These are phyloP conservation scores for Dynastes tityus DNA, from an alignment of 2,888 invertebrate genomes.

Conservation along the genomic window DNA sequence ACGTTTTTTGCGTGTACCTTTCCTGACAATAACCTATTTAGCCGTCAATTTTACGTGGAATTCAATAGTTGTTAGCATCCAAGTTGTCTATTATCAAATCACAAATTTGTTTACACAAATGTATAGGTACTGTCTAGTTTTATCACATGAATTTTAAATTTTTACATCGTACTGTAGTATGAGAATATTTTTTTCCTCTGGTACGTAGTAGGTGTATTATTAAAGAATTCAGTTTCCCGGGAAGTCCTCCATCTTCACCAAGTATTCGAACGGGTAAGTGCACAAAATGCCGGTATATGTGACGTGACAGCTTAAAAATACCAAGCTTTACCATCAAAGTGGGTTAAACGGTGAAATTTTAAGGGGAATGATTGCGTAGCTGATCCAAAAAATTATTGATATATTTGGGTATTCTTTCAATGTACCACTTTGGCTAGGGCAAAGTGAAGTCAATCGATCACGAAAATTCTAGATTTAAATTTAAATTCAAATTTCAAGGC, in stretches of 20 bases:
- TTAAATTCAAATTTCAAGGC: conserved; percentile 29
- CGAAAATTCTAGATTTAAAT: not conserved
- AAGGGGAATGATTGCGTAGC: too few relatives aligned
- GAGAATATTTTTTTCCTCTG: conserved; percentile 45
- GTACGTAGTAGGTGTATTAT: conserved; percentile 36
- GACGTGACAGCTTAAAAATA: conserved; percentile 35
- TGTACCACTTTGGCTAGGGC: too few relatives aligned
- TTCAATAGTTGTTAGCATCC: conserved; percentile 5
- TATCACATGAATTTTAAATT: conserved; percentile 49
- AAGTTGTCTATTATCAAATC: conserved; percentile 49
- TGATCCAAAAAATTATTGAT: too few relatives aligned
- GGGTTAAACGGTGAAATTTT: not conserved
- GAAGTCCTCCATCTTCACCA: conserved; percentile 49
- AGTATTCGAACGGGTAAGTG: conserved; percentile 49
- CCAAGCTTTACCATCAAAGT: too few relatives aligned
- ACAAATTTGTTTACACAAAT: conserved; percentile 52
- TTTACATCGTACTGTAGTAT: conserved; percentile 43
- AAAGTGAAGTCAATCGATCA: too few relatives aligned
- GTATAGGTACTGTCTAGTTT: conserved; percentile 49
- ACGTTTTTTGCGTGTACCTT: too few relatives aligned
- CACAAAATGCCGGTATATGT: not conserved
- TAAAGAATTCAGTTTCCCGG: conserved; percentile 36
- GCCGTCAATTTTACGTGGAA: not conserved
- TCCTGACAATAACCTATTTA: not conserved
- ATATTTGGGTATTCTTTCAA: too few relatives aligned